phyloP scores from a whole-genome alignment of 2,888 invertebrate species.

The Aelia acuminata region DNA sequence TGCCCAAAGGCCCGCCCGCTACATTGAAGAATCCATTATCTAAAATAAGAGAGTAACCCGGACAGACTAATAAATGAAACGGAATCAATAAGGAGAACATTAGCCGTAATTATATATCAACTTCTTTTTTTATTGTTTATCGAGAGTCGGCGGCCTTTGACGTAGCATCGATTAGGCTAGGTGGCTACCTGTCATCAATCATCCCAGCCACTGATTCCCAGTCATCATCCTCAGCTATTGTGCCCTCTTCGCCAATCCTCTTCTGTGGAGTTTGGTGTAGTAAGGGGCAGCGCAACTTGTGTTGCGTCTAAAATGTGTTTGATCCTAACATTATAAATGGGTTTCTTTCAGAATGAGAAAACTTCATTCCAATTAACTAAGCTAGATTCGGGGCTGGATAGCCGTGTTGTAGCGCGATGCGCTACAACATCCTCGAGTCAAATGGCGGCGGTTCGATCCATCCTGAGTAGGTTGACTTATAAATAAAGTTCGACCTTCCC shows the following conservation, averaged over 20 bases:
- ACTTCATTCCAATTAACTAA: too few species aligned
- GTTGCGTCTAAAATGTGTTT: neutral
- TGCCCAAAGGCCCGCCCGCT: neutral
- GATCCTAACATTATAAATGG: too few species aligned
- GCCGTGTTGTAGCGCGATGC: too few species aligned
- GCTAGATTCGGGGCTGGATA: too few species aligned
- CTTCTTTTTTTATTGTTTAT: conserved; percentile 47
- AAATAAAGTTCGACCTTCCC: too few species aligned
- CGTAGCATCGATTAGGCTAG: conserved; percentile 15
- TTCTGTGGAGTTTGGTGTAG: neutral
- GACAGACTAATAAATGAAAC: conserved; percentile 46
- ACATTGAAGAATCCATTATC: conserved; percentile 15
- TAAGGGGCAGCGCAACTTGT: neutral
- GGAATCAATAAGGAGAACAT: conserved; percentile 40
- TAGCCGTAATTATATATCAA: conserved; percentile 36
- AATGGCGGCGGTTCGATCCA: too few species aligned
- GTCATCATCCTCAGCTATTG: neutral
- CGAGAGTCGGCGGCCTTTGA: conserved; percentile 32
- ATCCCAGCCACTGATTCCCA: neutral
- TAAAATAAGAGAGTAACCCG: conserved; percentile 31
- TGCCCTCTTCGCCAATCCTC: neutral
- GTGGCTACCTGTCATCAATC: conserved; percentile 49
- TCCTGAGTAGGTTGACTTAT: too few species aligned
- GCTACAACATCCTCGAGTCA: too few species aligned
- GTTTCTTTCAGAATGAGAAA: too few species aligned